Evolutionary conservation across 2,888 invertebrate species (phyloP).

Genomic region (Dendrolimus houi): DNA sequence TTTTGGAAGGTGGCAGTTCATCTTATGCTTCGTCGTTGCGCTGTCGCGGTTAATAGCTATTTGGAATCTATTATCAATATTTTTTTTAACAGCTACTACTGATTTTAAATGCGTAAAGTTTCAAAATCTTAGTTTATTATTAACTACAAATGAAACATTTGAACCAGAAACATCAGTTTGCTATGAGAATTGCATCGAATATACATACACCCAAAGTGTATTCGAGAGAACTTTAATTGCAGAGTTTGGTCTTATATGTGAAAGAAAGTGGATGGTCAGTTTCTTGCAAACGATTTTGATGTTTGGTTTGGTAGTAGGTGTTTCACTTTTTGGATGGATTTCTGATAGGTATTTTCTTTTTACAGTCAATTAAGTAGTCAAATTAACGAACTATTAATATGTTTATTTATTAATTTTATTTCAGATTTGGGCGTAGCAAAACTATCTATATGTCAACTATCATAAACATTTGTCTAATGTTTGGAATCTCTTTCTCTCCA

Average conservation of each 20-base stretch:
- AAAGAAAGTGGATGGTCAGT: constrained; percentile 38
- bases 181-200: constrained; percentile 35
- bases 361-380: constrained; percentile 9
- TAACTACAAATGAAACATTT: constrained; percentile 10
- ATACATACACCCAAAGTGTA: constrained; percentile 24
- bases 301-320: constrained; percentile 39
- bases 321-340: constrained; percentile 39
- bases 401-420: constrained; percentile 9
- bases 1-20: constrained; percentile 37
- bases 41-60: constrained; percentile 25
- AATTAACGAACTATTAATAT: too few relatives aligned
- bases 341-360: constrained; percentile 37
- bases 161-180: constrained; percentile 30
- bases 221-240: constrained; percentile 33
- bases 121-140: constrained; percentile 3
- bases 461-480: constrained; percentile 79
- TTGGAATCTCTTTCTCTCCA: constrained; percentile 78
- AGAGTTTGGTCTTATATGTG: constrained; percentile 39
- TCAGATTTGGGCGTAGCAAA: constrained; percentile 55
- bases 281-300: constrained; percentile 39
- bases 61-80: constrained; percentile 33
- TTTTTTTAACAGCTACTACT: constrained; percentile 38
- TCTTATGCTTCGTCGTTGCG: constrained; percentile 18
- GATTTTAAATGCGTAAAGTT: constrained; percentile 33
- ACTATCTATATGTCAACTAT: constrained; percentile 80